Evolutionary conservation across 2,797 vertebrate genomes (phyloP), one percentile per base, ranked within the genome.

Genomic region (Vespertilio murinus): DNA sequence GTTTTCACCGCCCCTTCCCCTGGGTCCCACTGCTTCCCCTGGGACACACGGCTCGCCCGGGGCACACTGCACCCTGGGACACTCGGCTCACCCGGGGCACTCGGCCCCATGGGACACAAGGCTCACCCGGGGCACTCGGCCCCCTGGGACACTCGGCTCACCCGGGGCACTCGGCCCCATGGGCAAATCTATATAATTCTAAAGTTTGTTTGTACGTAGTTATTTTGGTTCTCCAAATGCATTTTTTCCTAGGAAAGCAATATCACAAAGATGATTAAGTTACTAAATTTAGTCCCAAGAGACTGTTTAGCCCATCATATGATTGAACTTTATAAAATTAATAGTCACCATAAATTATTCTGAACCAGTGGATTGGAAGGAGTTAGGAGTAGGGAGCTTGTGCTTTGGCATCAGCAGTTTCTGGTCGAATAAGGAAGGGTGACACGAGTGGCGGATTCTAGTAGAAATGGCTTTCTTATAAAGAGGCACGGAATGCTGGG

Each of bases 191-290:
- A 1, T 81, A 10, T 49, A 83, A 3, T 93, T 33, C 59, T 78
- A 23, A 85, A 90, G 54, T 91, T 64, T 28, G n/a, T 87, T 74
- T 94, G 49, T 74, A 30, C 20, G 10, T 73, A 54, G 61, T 83
- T 70, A 67, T 69, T 79, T 94, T 75, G 33, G 11, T 61, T 74
- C 8, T 84, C 61, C 22, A 38, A 78, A 90, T 61, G 56, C 20
- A 49, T 87, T 90, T 90, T n/a, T 77, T 81, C n/a, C 30, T 89
- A 45, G 45, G 25, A 88, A 88, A 64, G 73, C 74, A 95, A 8
- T 40, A 42, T 93, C 38, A 49, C 52, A 86, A 54, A 52, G 28
- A 67, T 56, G n/a, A 30, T 38, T 88, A 81, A 77, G 20, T 92
- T 92, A 56, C 56, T 65, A 49, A 42, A 35, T 8, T 75, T 82